Percentiles rank a stretch among this genome's conserved stretches.
These are phyloP conservation scores for Rattus rattus DNA, from an alignment of 2,113 vertebrate genomes.

Conservation along the genomic window DNA sequence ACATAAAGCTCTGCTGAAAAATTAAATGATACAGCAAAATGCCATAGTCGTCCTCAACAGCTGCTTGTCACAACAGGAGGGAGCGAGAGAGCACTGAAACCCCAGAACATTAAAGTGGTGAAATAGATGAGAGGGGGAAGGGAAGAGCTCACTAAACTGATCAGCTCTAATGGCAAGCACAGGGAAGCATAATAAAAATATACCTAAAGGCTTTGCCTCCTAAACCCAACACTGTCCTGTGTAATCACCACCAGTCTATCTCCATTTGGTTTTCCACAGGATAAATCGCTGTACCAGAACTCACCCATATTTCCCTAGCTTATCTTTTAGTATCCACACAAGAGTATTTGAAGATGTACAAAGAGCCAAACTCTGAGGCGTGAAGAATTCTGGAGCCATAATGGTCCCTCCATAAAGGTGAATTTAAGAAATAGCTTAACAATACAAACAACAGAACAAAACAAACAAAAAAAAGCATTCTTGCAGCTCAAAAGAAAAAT, in stretches of 20 bases:
- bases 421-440: background rate
- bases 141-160: slow-evolving; percentile 42
- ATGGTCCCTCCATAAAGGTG: background rate
- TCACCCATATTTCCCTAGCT: background rate
- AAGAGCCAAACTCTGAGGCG: background rate
- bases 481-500: background rate
- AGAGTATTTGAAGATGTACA: background rate
- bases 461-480: background rate
- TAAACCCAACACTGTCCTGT: background rate
- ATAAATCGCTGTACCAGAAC: background rate
- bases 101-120: slow-evolving; percentile 14
- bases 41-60: slow-evolving; percentile 17
- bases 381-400: background rate
- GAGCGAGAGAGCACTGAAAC: background rate
- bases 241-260: background rate
- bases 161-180: slow-evolving; percentile 2
- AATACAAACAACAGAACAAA: background rate
- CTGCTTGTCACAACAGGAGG: slow-evolving; percentile 35
- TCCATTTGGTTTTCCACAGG: background rate
- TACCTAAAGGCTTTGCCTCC: background rate
- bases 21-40: slow-evolving; percentile 80
- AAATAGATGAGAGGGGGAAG: slow-evolving; percentile 49
- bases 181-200: background rate
- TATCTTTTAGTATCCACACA: background rate
- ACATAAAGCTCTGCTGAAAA: slow-evolving; percentile 79